These are phyloP conservation scores for Limenitis camilla DNA, from an alignment of 2,888 invertebrate genomes.

Conservation along the genomic window DNA sequence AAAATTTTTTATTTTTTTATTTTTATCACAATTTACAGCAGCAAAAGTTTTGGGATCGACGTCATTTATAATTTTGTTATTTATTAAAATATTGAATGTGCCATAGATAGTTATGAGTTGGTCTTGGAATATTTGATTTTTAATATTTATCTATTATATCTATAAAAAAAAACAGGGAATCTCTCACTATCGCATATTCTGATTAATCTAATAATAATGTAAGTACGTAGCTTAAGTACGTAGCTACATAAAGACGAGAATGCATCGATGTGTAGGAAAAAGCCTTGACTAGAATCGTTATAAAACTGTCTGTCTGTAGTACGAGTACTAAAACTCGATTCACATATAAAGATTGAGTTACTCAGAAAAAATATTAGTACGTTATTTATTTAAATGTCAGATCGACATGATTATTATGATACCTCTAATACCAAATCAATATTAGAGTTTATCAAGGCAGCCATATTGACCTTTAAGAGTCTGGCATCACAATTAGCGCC, in stretches of 20 bases:
- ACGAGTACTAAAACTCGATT: too few species aligned
- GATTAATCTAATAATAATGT: neutral
- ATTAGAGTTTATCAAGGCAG: slow-evolving; percentile 1
- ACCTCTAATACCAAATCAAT: slow-evolving; percentile 4
- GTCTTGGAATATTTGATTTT: neutral
- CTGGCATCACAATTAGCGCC: neutral
- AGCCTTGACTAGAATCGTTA: too few species aligned
- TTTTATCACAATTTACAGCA: neutral
- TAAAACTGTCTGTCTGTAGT: neutral
- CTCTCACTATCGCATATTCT: slow-evolving; percentile 10
- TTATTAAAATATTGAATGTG: too few species aligned
- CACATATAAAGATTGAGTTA: too few species aligned
- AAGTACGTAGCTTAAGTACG: neutral
- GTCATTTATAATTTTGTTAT: too few species aligned
- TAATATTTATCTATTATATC: neutral
- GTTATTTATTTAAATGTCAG: too few species aligned
- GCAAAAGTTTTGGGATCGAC: too few species aligned
- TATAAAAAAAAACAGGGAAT: slow-evolving; percentile 19
- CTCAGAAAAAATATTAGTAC: too few species aligned
- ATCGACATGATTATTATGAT: too few species aligned
- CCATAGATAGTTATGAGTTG: neutral
- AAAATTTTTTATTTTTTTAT: neutral
- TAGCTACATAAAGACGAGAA: neutral
- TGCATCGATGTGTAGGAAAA: neutral
- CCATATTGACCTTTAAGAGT: neutral